Evolutionary conservation across 2,888 invertebrate genomes (phyloP), one percentile per base, ranked within the genome.

Genomic region (Drosophila melanosoma): DNA sequence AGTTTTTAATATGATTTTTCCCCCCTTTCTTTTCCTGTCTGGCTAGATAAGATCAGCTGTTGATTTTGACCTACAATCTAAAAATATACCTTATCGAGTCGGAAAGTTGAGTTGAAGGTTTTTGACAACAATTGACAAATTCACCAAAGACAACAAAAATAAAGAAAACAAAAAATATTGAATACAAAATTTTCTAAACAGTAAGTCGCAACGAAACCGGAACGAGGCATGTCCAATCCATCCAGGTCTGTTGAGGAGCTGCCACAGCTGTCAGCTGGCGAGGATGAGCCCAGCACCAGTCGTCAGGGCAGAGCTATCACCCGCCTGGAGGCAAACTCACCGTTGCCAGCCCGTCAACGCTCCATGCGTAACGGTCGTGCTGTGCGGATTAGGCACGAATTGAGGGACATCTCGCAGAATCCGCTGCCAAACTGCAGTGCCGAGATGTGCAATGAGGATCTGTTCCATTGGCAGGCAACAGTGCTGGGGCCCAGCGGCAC

Each of bases 351-450:
- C 29, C 29, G 49, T 3, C 5, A 15, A 15, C 12, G 6, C 29
- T 4, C 20, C 49, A 26, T 2, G 17, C 29, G 33, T 20, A 20
- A 15, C 3, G 45, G 20, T 45, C 45, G 20, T 15, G 15, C 45
- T 45, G 45, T 72, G 51, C 78, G 87, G 1, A 70, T 87, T 0
- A 67, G 53, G 32, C 73, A 69, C 0, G 87, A 87, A n/a, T 56
- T 87, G 20, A 49, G 42, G 17, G 87, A 90, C 7, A 82, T 87
- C 3, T 48, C 20, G 0, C 35, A 61, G 32, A 32, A 87, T 74
- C 90, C 87, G 17, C 90, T 90, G 29, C 90, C 90, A 1, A 89
- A 89, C 23, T 89, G 90, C 58, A 58, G 54, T 7, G 90, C 85
- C 10, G 74, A 76, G 7, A 58, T 79, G 29, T 38, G 51, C 42